Percentiles rank a stretch among this genome's conserved stretches.
Evolutionary conservation across 2,113 vertebrate genomes (phyloP).

Genomic region (Aldabrachelys gigantea): DNA sequence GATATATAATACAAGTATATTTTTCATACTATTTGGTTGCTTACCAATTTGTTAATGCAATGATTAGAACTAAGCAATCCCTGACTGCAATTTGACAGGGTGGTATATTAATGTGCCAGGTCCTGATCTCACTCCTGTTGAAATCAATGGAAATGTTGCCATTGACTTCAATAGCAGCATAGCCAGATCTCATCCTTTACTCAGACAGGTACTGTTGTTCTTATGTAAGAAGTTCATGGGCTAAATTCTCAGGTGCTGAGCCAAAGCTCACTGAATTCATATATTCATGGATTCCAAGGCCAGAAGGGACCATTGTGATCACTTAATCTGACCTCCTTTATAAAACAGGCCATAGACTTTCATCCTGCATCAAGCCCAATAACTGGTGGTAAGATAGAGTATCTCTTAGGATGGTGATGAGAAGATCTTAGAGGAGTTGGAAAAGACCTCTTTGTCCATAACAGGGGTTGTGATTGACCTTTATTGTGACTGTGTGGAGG

Average conservation of each 20-base stretch:
- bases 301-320: background rate
- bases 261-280: slow-evolving; percentile 25
- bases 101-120: background rate
- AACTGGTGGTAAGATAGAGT: background rate
- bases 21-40: slow-evolving; percentile 10
- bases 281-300: background rate
- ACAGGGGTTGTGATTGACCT: background rate
- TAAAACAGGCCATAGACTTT: background rate
- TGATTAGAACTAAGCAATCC: background rate
- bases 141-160: background rate
- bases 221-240: background rate
- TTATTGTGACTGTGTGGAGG: background rate
- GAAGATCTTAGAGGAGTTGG: background rate
- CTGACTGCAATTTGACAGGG: background rate
- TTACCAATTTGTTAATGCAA: background rate
- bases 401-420: background rate
- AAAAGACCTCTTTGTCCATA: background rate
- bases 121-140: background rate
- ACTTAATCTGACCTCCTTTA: background rate
- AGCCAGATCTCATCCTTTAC: background rate
- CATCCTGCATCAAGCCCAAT: background rate
- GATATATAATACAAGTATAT: background rate
- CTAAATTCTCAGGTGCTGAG: background rate
- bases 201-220: background rate
- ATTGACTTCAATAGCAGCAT: slow-evolving; percentile 31